These are phyloP conservation scores for Aphidoletes aphidimyza DNA, from an alignment of 2,888 invertebrate species.

Conservation along the genomic window DNA sequence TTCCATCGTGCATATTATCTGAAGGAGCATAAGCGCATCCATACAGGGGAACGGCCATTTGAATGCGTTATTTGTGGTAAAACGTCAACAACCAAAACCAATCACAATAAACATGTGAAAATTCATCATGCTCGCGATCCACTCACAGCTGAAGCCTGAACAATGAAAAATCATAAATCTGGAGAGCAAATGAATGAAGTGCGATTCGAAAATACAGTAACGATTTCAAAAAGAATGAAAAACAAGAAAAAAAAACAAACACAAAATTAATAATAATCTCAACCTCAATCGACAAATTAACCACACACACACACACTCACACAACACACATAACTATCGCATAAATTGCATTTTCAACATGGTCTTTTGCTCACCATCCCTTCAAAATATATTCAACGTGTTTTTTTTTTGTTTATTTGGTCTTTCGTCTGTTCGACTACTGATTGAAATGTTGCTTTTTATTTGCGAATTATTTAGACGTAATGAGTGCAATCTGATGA, in stretches of 20 bases:
- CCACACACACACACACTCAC: background rate
- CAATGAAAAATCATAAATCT: background rate
- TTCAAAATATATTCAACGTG: background rate
- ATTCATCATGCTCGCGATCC: conserved; percentile 91
- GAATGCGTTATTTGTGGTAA: conserved; percentile 90
- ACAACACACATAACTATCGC: too few species aligned
- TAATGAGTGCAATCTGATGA: background rate
- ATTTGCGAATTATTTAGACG: background rate
- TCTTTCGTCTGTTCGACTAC: background rate
- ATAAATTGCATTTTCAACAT: background rate
- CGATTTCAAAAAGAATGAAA: too few species aligned
- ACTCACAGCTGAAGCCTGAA: conserved; percentile 76
- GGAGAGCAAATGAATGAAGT: background rate
- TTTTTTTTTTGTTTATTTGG: too few species aligned
- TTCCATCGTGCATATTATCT: conserved; percentile 90
- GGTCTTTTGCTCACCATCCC: background rate
- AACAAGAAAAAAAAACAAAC: background rate
- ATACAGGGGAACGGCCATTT: conserved; percentile 81
- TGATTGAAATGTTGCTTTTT: background rate
- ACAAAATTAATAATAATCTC: background rate
- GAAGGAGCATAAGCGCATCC: conserved; percentile 87
- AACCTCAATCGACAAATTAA: background rate
- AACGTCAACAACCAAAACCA: conserved; percentile 88
- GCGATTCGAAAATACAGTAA: too few species aligned
- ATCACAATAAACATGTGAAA: conserved; percentile 89